Base-by-base conservation (phyloP, 2,797 vertebrate species). In the Apogon talboti region DNA sequence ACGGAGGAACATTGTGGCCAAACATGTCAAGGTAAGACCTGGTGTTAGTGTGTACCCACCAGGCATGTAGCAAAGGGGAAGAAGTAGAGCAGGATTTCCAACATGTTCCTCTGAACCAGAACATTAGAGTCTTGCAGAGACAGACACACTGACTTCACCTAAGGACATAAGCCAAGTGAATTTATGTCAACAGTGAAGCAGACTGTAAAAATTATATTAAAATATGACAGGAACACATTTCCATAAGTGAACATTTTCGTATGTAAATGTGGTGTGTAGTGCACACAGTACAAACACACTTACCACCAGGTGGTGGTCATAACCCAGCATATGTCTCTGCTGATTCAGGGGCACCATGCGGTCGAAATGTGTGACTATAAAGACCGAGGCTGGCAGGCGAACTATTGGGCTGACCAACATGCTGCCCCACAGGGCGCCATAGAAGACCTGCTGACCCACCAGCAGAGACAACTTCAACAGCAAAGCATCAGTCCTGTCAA, bases 31-130 rank as follows among this genome's bases (percentile, higher is more conserved):
- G 24, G 9, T 35, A 10, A 35, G 7, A 35, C 8, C 6, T 35
- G 33, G 33, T 21, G 6, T 14, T 28, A 3, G 1, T 37, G 11
- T 47, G 28, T n/a, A 84, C 95, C 87, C 83, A 99, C 98, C 95
- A 97, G 81, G 72, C 93, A 95, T 55, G 92, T 88, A 40, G 92
- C 94, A 62, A 99, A 94, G 0, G 97, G 96, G 83, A 99, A 99
- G 88, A 98, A 98, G 92, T 95, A 96, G 28, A 99, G 95, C 37
- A 98, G 94, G 43, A 98, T 94, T 87, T 99, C 98, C 61, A 99
- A 89, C 59, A 93, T 97, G 85, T 99, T 98, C 78, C 98, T 96
- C 73, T 99, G 98, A 66, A 99, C 98, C 53, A 99, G 94, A 49
- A 97, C 95, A 60, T 98, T 99, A n/a, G 95, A 91, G 85, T 99